A percentile compares a stretch with the other conserved stretches of the same genome.
Evolutionary conservation across 1,140 invertebrate species (phyloP).

Genomic region (Ceratitis capitata): DNA sequence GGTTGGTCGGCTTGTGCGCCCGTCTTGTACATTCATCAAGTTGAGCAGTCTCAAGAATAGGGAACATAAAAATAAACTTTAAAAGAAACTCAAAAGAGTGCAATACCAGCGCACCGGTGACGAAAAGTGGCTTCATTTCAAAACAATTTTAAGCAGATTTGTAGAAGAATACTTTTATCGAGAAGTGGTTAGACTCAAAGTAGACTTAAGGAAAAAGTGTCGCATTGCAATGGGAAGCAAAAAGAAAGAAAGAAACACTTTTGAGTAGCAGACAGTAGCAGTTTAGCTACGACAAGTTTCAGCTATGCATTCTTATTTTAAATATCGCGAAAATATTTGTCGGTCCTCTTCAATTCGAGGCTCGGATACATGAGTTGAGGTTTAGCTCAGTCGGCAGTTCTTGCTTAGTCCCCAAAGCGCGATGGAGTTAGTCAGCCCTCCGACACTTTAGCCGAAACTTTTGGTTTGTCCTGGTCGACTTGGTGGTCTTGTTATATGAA

Average conservation of each 20-base stretch:
- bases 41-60: neutral
- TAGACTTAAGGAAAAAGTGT: neutral
- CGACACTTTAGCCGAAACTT: too few species aligned
- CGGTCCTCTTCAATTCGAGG: too few species aligned
- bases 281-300: neutral
- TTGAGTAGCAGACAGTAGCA: neutral
- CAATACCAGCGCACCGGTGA: neutral
- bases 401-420: too few species aligned
- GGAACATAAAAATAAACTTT: neutral
- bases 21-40: neutral
- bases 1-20: neutral
- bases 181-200: neutral
- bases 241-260: neutral
- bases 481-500: too few species aligned
- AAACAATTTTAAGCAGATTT: constrained; percentile 62
- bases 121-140: constrained; percentile 42
- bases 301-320: neutral
- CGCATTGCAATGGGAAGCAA: neutral
- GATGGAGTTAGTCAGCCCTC: too few species aligned
- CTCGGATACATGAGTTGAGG: too few species aligned
- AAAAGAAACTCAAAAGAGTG: neutral
- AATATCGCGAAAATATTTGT: too few species aligned
- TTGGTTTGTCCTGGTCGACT: too few species aligned
- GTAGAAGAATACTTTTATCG: neutral
- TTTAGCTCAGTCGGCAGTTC: too few species aligned